phyloP scores from a whole-genome alignment of 2,888 invertebrate species.

The Apamea epomidion region DNA sequence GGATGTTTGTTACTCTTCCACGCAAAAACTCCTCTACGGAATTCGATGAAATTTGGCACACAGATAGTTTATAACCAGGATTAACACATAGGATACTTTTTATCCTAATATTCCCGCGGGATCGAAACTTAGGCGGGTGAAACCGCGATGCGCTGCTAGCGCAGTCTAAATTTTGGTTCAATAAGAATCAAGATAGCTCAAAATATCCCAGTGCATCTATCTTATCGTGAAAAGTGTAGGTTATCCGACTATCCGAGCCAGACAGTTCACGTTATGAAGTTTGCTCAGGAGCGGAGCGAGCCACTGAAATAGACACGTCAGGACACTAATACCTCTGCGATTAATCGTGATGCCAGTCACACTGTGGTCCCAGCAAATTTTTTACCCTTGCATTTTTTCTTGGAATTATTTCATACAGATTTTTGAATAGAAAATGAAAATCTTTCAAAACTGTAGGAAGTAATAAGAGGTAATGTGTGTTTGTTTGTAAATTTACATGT shows the following conservation, averaged over 20 bases:
- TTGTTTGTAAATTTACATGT: neutral
- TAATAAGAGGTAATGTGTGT: neutral
- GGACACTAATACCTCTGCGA: conserved; percentile 51
- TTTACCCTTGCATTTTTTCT: neutral
- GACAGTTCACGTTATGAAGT: conserved; percentile 61
- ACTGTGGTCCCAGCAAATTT: conserved; percentile 1
- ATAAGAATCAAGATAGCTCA: neutral
- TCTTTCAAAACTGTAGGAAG: neutral
- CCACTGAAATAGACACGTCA: conserved; percentile 43
- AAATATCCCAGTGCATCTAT: conserved; percentile 40
- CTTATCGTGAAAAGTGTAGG: conserved; percentile 25
- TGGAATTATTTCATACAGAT: neutral
- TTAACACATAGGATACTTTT: no score
- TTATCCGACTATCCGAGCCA: conserved; percentile 25
- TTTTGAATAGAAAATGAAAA: neutral
- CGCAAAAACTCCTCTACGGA: no score
- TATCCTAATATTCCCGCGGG: no score
- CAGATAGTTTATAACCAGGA: no score
- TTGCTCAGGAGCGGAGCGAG: conserved; percentile 56
- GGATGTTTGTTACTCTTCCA: no score
- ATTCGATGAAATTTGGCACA: no score
- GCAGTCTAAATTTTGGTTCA: neutral
- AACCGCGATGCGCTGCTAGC: no score
- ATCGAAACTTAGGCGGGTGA: no score
- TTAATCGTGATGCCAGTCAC: conserved; percentile 34